These are phyloP conservation scores for Belgica antarctica DNA, from an alignment of 2,888 invertebrate species.

Conservation along the genomic window DNA sequence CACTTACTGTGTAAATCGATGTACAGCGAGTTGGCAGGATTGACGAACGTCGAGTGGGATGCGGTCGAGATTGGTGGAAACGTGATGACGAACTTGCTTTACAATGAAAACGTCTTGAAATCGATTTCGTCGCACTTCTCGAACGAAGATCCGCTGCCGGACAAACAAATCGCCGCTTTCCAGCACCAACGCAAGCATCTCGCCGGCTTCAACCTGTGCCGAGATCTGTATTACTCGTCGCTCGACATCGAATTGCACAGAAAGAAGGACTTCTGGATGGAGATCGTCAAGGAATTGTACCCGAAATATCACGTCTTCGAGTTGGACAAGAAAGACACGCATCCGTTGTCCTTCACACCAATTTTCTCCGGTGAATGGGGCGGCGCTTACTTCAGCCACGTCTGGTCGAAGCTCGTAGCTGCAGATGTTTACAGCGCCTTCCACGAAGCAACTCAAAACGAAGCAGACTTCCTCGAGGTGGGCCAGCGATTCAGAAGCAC, in stretches of 20 bases:
- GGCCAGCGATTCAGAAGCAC: conserved; percentile 76
- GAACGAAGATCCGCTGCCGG: conserved; percentile 69
- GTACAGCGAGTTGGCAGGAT: conserved; percentile 80
- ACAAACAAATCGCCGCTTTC: conserved; percentile 64
- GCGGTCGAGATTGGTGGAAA: conserved; percentile 79
- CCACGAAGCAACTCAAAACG: conserved; percentile 60
- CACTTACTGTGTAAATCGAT: conserved; percentile 78
- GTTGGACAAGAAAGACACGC: conserved; percentile 74
- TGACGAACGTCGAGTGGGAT: conserved; percentile 91
- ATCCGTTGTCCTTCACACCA: conserved; percentile 79
- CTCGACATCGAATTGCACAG: conserved; percentile 81
- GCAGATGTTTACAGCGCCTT: conserved; percentile 88
- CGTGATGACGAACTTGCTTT: conserved; percentile 79
- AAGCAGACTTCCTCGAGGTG: conserved; percentile 59
- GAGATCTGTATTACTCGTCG: conserved; percentile 75
- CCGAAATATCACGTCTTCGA: conserved; percentile 75
- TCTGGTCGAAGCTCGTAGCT: conserved; percentile 87
- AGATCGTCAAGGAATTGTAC: conserved; percentile 75
- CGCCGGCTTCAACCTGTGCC: conserved; percentile 74
- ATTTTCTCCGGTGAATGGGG: conserved; percentile 82
- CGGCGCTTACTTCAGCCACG: conserved; percentile 79
- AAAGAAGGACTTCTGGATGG: conserved; percentile 76
- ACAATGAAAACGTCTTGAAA: conserved; percentile 61
- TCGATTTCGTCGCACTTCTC: conserved; percentile 72
- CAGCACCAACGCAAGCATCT: conserved; percentile 68